A percentile compares a stretch with the other conserved stretches of the same genome.
Conservation (phyloP, 1,140 invertebrate genomes). For the Grapholita molesta region DNA sequence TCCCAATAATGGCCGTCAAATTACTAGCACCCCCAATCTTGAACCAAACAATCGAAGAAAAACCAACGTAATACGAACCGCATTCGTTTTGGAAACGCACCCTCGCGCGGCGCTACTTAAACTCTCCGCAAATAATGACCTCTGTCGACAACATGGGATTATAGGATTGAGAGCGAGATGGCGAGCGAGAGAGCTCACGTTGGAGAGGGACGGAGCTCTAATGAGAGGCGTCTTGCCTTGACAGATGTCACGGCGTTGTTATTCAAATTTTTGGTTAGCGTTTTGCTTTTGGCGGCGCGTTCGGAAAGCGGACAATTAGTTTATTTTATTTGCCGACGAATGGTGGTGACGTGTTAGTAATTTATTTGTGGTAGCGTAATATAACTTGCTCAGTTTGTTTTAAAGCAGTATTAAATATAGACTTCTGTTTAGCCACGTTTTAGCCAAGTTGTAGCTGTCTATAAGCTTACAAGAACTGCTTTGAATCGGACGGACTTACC, state of each 20-base stretch:
- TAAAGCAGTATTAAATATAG: no score
- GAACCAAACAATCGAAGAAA: constrained; percentile 5
- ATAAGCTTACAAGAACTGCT: no score
- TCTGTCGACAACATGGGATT: constrained; percentile 24
- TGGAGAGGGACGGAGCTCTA: constrained; percentile 29
- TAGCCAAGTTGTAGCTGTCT: no score
- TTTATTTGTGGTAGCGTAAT: not conserved
- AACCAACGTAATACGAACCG: constrained; percentile 26
- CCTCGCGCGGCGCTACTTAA: not conserved
- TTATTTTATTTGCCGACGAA: not conserved
- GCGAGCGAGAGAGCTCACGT: constrained; percentile 19
- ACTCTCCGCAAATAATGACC: constrained; percentile 24
- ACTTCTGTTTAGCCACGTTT: no score
- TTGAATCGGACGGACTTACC: no score
- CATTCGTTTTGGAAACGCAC: constrained; percentile 19
- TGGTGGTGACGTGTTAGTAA: not conserved
- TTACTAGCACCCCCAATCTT: constrained; percentile 10
- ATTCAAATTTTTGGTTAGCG: constrained; percentile 13
- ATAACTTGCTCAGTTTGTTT: not conserved
- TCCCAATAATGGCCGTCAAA: constrained; percentile 9
- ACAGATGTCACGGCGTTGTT: constrained; percentile 42
- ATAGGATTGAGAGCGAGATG: constrained; percentile 42
- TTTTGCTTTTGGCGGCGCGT: constrained; percentile 7
- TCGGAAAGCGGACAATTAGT: not conserved
- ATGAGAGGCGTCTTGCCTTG: constrained; percentile 43